Evolutionary conservation across 2,888 invertebrate species (phyloP), one percentile per base, ranked within the genome.

Genomic region (Tetheella fluctuosa): DNA sequence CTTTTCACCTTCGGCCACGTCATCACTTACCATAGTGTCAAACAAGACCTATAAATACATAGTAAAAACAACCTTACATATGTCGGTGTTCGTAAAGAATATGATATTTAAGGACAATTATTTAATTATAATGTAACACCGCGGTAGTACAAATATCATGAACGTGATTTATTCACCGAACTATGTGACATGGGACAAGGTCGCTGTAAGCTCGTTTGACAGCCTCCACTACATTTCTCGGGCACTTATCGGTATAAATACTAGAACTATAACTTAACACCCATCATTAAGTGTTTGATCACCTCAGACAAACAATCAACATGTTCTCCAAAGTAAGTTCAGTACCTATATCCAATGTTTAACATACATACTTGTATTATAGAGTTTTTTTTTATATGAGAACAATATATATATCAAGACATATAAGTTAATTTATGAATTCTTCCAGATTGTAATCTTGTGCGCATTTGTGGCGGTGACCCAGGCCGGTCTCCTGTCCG

Each of bases 291-390:
- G 15, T 52, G 13, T 52, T 58, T 52, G 54, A 54, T 30, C 54
- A 54, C 17, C n/a, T 52, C 57, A 59, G 25, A 28, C 8, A 53
- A 34, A 37, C 25, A 58, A 23, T 39, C 57, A 71, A 68, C 57
- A 77, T 77, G 77, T 69, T 72, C 67, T 63, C 71, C 54, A 77
- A 77, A 68, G 77, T 77, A 68, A 71, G 70, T 59, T 37, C 20
- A n/a, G 12, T 15, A n/a, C n/a, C n/a, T n/a, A 23, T 15, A 15
- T 3, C 25, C 23, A 53, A 30, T 1, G 15, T n/a, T n/a, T 17
- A 23, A 17, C 2, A 34, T 10, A 25, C n/a, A n/a, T n/a, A n/a
- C n/a, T n/a, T n/a, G n/a, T n/a, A n/a, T n/a, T n/a, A n/a, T n/a
- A n/a, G n/a, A n/a, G n/a, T n/a, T n/a, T n/a, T n/a, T n/a, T n/a